phyloP scores from a whole-genome alignment of 2,113 vertebrate species.

The human region DNA sequence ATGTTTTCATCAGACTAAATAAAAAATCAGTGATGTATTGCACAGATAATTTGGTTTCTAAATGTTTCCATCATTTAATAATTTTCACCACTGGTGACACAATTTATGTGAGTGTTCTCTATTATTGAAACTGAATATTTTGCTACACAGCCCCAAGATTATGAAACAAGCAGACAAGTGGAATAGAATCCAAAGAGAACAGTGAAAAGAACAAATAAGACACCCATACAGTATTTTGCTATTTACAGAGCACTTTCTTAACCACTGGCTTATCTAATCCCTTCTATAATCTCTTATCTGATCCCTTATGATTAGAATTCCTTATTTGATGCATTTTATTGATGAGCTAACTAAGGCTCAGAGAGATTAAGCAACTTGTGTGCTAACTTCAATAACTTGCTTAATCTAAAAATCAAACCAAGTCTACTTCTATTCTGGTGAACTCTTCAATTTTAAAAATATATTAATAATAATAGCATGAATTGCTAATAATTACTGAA shows the following conservation, averaged over 20 bases:
- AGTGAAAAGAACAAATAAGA: neutral
- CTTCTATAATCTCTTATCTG: neutral
- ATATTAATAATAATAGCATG: neutral
- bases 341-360: neutral
- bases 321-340: neutral
- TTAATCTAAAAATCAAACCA: neutral
- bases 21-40: neutral
- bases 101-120: neutral
- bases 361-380: neutral
- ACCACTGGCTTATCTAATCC: neutral
- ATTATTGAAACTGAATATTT: neutral
- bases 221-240: neutral
- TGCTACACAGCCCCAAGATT: neutral
- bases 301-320: neutral
- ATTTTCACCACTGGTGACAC: neutral
- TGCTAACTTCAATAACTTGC: no score
- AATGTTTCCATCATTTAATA: neutral
- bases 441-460: neutral
- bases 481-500: neutral
- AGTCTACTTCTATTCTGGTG: neutral
- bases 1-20: neutral
- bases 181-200: neutral
- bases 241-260: neutral
- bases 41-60: neutral
- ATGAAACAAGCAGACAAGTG: neutral